Percentiles rank a stretch among this genome's conserved stretches.
These are phyloP conservation scores for Drosophila mercatorum DNA, from an alignment of 2,888 invertebrate genomes.

Conservation along the genomic window DNA sequence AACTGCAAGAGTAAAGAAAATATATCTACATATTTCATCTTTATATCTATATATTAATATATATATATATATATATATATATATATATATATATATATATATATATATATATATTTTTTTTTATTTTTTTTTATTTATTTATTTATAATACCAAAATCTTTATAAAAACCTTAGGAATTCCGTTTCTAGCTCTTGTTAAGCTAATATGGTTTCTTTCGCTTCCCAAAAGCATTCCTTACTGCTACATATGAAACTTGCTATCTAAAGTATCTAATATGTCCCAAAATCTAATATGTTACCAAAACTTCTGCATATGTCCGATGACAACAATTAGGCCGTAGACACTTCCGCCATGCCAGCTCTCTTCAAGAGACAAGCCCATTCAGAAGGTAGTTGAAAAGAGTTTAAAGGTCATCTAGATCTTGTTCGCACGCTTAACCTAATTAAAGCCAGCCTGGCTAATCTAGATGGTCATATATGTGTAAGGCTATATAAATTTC, in stretches of 20 bases:
- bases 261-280: background rate
- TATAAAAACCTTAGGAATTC: too few relatives aligned
- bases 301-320: background rate
- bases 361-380: too few relatives aligned
- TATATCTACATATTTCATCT: too few relatives aligned
- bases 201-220: background rate
- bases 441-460: background rate
- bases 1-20: too few relatives aligned
- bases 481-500: background rate
- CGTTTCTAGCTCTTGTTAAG: too few relatives aligned
- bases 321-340: background rate
- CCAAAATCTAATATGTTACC: background rate
- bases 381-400: background rate
- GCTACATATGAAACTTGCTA: background rate
- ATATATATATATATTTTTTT: too few relatives aligned
- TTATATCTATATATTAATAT: too few relatives aligned
- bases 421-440: background rate
- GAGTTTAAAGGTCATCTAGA: conserved; percentile 14
- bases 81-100: too few relatives aligned
- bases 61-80: too few relatives aligned
- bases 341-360: background rate
- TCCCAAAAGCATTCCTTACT: background rate
- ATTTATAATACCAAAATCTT: too few relatives aligned
- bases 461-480: background rate
- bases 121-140: too few relatives aligned